Conservation (phyloP, 2,113 vertebrate genomes). For the Castor canadensis region DNA sequence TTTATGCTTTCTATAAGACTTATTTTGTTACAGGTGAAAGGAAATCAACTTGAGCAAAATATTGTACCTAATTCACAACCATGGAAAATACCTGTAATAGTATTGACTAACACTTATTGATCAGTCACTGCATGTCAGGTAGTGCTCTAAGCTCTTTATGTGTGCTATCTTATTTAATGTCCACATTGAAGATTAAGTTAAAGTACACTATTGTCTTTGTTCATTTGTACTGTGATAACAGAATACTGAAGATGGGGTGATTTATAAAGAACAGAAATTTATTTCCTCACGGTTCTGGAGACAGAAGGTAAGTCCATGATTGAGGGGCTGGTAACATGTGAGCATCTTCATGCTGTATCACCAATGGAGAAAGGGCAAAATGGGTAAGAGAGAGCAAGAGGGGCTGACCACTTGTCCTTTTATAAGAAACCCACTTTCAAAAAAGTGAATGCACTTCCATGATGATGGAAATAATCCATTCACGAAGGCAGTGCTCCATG, state of each 20-base stretch:
- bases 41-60: neutral
- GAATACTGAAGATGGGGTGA: neutral
- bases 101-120: neutral
- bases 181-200: neutral
- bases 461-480: neutral
- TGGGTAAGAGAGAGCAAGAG: neutral
- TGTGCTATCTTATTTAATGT: neutral
- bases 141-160: neutral
- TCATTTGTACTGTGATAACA: neutral
- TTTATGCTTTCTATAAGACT: constrained; percentile 25
- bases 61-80: neutral
- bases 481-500: neutral
- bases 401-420: neutral
- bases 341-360: neutral
- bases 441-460: neutral
- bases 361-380: neutral
- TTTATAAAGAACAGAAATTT: neutral
- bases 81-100: neutral
- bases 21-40: constrained; percentile 9
- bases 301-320: neutral
- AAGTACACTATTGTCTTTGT: neutral
- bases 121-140: neutral
- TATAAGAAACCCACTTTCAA: neutral
- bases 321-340: neutral
- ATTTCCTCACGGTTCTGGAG: neutral